Evolutionary conservation across 2,797 vertebrate species (phyloP), one percentile per base, ranked within the genome.

Genomic region (Lateolabrax maculatus): DNA sequence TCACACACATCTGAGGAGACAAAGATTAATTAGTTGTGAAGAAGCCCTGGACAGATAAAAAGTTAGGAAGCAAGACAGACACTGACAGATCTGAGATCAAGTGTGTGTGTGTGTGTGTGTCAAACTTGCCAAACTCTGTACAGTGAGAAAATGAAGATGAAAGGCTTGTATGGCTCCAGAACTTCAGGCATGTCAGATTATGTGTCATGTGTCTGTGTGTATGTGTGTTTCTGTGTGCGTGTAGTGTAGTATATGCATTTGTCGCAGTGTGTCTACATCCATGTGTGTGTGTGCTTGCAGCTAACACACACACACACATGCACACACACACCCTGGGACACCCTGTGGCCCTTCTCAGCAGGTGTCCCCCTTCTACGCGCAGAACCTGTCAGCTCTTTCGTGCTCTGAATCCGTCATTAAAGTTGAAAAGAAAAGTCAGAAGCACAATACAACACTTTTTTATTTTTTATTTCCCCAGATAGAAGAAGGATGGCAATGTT

Each of bases 1-100:
- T 56, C 25, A 0, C 18, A 48, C 18, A 27, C 34, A 52, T 75
- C 71, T 27, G 68, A 71, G 1, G 36, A 56, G 56, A 62, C 43
- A 16, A 62, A 66, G 67, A 71, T 55, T 23, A 46, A 73, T 82
- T 77, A 23, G 41, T 25, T 67, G 29, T 66, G 53, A 48, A 48
- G 49, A 44, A 29, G 3, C 25, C 5, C 34, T 3, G 1, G 23
- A 21, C 11, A 60, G 46, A 66, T 71, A 56, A 48, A 61, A 56
- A 48, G 62, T 67, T 61, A 37, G 56, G 41, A 63, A 74, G 57
- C 57, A 16, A 55, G 10, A 49, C 16, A 8, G 37, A 23, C 9
- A 43, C 49, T 44, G 27, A 62, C 25, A 25, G 19, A 31, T 27
- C 3, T 13, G 56, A 31, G n/a, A n/a, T n/a, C n/a, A n/a, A n/a